Base-by-base conservation (phyloP, 1,140 invertebrate genomes). In the Olivierus martensii region DNA sequence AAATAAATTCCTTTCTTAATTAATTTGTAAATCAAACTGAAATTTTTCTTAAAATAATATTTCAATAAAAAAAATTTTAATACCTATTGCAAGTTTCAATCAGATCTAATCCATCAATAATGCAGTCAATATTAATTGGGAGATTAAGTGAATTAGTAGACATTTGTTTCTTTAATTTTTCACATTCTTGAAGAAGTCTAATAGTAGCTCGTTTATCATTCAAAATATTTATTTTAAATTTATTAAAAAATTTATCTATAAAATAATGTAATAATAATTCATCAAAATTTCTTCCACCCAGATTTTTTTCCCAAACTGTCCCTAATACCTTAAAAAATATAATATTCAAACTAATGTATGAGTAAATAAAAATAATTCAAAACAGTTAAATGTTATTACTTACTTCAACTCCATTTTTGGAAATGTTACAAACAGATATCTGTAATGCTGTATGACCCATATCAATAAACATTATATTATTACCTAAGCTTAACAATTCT, bases 131-230 rank as follows among this genome's bases (percentile, higher is more conserved):
- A 68, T 88, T 89, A 11, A 99, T 70, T 0, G 95, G 95, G 59
- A 99, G 74, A 37, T 78, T 81, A 0, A 87, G 91, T 22, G 87
- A 48, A 46, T 64, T 99, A 0, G 93, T 92, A 15, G 91, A 96
- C 94, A 99, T 99, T 69, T 97, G 87, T 66, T 99, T 99, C 69
- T 99, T 99, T 9, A 99, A 63, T 69, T 95, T 98, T 64, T 99
- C 95, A 49, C 92, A 88, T 72, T 99, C 94, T 54, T 84, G 78
- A 2, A 89, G 63, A 1, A 99, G 73, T 61, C 94, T 79, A 22
- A 93, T 65, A 65, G 81, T 86, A 37, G 94, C 89, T 61, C 90
- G 80, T 22, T 7, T 17, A 22, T 43, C 21, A 22, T 43, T 43
- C 9, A 17, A 18, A 22, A 43, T 7, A 4, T 28, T 4, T 28